Evolutionary conservation across 2,113 vertebrate species (phyloP).

Genomic region (Sisor rabdophorus): DNA sequence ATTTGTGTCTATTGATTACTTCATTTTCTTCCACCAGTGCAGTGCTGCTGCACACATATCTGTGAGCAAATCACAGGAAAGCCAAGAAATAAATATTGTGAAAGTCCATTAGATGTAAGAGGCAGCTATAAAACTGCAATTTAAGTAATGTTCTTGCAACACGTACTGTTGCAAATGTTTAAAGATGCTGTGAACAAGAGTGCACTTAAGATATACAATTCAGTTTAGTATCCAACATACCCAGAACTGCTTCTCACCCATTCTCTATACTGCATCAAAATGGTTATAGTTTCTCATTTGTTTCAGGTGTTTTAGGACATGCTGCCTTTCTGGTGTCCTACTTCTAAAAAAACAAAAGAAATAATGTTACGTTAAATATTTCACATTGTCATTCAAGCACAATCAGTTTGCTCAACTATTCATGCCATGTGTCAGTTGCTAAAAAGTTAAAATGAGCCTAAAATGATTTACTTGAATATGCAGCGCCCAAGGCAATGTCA

Average conservation of each 20-base stretch:
- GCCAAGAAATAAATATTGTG: constrained; percentile 32
- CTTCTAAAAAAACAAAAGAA: constrained; percentile 27
- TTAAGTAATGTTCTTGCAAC: constrained; percentile 19
- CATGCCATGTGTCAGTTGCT: constrained; percentile 48
- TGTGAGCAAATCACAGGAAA: constrained; percentile 17
- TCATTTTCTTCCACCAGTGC: constrained; percentile 41
- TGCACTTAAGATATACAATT: background rate
- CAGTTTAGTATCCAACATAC: background rate
- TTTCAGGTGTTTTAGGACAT: constrained; percentile 1
- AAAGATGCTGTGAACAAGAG: constrained; percentile 6
- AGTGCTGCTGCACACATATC: constrained; percentile 21
- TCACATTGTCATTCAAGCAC: constrained; percentile 45
- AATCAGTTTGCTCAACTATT: constrained; percentile 58
- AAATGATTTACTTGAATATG: constrained; percentile 68
- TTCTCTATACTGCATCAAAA: constrained; percentile 20
- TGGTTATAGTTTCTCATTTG: background rate
- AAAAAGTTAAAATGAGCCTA: constrained; percentile 49
- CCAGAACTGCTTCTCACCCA: background rate
- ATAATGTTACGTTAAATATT: constrained; percentile 14
- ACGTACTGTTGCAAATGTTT: constrained; percentile 21
- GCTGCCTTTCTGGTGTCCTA: background rate
- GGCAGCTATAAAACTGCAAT: constrained; percentile 30
- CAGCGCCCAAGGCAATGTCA: constrained; percentile 66
- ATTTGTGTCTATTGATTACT: constrained; percentile 50
- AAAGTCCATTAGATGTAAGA: constrained; percentile 23